Evolutionary conservation across 2,113 vertebrate species (phyloP), one percentile per base, ranked within the genome.

Genomic region (Opisthocomus hoazin): DNA sequence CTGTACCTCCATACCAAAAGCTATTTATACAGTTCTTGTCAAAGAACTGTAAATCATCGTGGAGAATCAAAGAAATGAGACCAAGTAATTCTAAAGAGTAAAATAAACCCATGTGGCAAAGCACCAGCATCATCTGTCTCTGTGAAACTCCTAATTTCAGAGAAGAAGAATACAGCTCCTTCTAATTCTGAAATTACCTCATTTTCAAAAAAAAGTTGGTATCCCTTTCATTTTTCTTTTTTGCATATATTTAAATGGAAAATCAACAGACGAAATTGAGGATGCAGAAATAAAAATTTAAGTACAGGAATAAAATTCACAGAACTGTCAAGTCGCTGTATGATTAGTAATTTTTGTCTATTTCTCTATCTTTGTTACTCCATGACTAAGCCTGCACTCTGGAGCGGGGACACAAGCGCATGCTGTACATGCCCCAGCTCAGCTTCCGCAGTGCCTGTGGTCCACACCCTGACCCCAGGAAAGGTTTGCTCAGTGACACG

Each of bases 371-470:
- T 78, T 39, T 68, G 56, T 39, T 34, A 20, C 11, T 32, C 65
- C 41, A 15, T 24, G 43, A 15, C 21, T 30, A 53, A 24, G 9
- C 6, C 57, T 76, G 11, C 12, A 3, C 10, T 50, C 36, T 26
- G n/a, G 66, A 79, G 66, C 57, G 46, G 34, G 41, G 50, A 20
- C 34, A 45, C 13, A n/a, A 1, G 51, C 43, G 23, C 10, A 6
- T 0, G 2, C 19, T 46, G 30, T 4, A 39, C 46, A 15, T 0
- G 2, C 3, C 60, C 20, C 43, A 63, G 54, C 32, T 66, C 60
- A 36, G 24, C 50, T 50, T 36, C 15, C 56, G 36, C 26, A 32
- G 23, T 6, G 15, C 24, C 27, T 16, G 4, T 2, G 36, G 15
- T 15, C 66, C 76, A 26, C 3, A 36, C 6, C 46, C 57, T 0